Conservation (phyloP, 2,888 invertebrate genomes). For the Cataglyphis rosenhaueri region DNA sequence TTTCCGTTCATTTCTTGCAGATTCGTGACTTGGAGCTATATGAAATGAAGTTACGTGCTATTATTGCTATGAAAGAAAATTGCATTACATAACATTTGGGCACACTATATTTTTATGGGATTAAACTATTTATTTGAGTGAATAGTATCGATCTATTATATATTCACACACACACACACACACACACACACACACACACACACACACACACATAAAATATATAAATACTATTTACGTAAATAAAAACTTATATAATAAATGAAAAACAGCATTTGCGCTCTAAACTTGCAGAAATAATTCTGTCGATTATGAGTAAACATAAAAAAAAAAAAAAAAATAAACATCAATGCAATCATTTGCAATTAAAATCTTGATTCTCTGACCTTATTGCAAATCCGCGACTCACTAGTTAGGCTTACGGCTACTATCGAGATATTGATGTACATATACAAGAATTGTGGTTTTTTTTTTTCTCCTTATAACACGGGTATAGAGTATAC, state of each 20-base stretch:
- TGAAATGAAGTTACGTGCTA: not conserved
- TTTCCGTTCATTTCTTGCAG: conserved; percentile 62
- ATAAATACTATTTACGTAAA: conserved; percentile 1
- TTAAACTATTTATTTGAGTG: not conserved
- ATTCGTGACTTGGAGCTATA: conserved; percentile 71
- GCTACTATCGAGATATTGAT: conserved; percentile 83
- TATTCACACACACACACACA: too few species aligned
- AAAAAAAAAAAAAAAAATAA: not conserved
- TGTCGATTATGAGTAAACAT: not conserved
- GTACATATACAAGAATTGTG: conserved; percentile 83
- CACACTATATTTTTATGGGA: not conserved
- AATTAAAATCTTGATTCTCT: not conserved
- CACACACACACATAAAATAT: not conserved
- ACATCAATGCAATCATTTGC: not conserved
- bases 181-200: too few species aligned
- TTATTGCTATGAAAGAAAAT: not conserved
- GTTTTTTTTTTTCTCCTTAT: conserved; percentile 68
- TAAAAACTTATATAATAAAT: not conserved
- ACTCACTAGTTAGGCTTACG: conserved; percentile 82
- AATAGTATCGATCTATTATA: not conserved
- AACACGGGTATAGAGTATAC: conserved; percentile 77
- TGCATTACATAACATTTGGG: not conserved
- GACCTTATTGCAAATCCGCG: conserved; percentile 78
- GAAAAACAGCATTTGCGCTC: not conserved
- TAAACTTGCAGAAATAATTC: not conserved